phyloP scores from a whole-genome alignment of 1,140 invertebrate species.

The Ooceraea biroi region DNA sequence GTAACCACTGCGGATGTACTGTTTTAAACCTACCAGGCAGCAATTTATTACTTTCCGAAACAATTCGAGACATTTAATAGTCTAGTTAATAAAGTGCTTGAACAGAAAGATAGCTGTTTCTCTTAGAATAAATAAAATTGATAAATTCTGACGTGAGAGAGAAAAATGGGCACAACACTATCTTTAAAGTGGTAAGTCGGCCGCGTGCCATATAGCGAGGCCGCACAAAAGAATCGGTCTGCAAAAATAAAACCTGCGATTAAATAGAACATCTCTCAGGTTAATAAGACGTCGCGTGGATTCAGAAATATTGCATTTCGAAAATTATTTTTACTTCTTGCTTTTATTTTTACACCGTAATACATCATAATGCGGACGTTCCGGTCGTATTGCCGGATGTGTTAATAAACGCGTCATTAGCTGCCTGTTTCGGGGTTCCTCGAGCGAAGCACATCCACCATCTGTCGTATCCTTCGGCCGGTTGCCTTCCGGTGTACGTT shows the following conservation, averaged over 20 bases:
- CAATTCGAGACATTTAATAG: neutral
- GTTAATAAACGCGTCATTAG: slow-evolving; percentile 24
- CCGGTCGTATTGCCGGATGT: neutral
- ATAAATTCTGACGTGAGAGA: neutral
- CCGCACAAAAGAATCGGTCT: neutral
- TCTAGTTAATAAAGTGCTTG: neutral
- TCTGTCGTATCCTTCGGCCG: slow-evolving; percentile 45
- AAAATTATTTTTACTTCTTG: neutral
- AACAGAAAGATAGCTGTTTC: neutral
- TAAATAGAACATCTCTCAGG: neutral
- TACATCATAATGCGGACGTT: neutral
- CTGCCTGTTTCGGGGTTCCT: slow-evolving; percentile 23
- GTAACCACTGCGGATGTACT: no score
- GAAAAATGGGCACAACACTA: neutral
- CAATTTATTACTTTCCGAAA: no score
- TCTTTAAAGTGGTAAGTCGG: neutral
- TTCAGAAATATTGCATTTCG: neutral
- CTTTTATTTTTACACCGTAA: neutral
- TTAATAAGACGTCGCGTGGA: neutral
- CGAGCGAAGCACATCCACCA: slow-evolving; percentile 27
- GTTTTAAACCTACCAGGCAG: no score
- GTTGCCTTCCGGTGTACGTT: slow-evolving; percentile 48
- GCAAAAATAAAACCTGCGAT: neutral
- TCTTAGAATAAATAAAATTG: neutral
- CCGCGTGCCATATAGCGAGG: neutral